Percentiles rank a stretch among this genome's conserved stretches.
Evolutionary conservation across 1,140 invertebrate genomes (phyloP).

Genomic region (Lethocerus indicus): DNA sequence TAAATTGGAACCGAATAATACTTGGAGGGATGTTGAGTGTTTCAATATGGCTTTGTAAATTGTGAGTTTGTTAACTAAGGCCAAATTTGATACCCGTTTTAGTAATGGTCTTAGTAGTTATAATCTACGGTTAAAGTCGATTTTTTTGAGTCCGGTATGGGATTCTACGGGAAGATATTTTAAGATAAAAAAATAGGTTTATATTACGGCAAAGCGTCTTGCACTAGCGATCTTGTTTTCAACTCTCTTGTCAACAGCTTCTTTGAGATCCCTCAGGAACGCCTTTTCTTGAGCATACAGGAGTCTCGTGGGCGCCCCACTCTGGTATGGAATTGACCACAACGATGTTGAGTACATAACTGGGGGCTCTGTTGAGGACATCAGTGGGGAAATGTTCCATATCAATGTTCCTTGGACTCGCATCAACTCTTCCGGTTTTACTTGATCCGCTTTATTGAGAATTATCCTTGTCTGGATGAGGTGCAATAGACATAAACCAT

Average conservation of each 20-base stretch:
- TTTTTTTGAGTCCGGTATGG: too few species aligned
- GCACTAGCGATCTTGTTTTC: constrained; percentile 89
- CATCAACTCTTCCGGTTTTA: constrained; percentile 83
- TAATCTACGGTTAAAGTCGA: not conserved
- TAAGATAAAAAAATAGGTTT: too few species aligned
- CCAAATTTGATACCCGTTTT: too few species aligned
- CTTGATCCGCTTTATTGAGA: constrained; percentile 86
- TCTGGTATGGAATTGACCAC: constrained; percentile 72
- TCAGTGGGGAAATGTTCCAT: constrained; percentile 89
- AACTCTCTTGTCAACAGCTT: constrained; percentile 69
- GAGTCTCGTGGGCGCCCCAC: constrained; percentile 54
- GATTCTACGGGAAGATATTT: not conserved
- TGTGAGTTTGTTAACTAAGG: too few species aligned
- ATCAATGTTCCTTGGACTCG: constrained; percentile 83
- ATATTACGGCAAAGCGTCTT: constrained; percentile 79
- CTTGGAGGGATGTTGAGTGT: too few species aligned
- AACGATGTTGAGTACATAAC: constrained; percentile 85
- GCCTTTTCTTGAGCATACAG: constrained; percentile 74
- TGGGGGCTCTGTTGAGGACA: constrained; percentile 85
- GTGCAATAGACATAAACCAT: not conserved
- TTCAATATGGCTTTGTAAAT: too few species aligned
- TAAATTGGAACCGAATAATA: too few species aligned
- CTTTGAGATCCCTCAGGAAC: constrained; percentile 66
- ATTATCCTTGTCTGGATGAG: constrained; percentile 61
- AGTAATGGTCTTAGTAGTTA: too few species aligned